A percentile compares a stretch with the other conserved stretches of the same genome.
Evolutionary conservation across 2,113 vertebrate genomes (phyloP).

Genomic region (Podocnemis expansa): DNA sequence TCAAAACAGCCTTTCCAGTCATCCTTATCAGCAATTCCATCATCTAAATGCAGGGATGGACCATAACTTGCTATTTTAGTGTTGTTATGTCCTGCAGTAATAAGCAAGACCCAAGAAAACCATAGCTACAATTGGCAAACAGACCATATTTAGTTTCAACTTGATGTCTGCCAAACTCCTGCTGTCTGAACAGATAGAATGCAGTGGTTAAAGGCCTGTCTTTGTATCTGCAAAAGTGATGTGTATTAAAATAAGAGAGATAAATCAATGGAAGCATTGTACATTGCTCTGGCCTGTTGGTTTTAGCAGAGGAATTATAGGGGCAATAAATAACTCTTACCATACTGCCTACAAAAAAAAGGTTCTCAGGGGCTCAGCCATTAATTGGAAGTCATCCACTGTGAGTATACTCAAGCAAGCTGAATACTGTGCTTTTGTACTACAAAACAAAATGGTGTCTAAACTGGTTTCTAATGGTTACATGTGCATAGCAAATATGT

Average conservation of each 20-base stretch:
- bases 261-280: background rate
- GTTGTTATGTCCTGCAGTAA: background rate
- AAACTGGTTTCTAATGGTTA: constrained; percentile 31
- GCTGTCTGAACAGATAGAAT: background rate
- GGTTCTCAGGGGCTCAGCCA: background rate
- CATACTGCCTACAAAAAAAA: background rate
- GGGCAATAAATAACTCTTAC: background rate
- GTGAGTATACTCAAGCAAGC: background rate
- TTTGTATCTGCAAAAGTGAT: background rate
- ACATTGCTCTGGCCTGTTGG: background rate
- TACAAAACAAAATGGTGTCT: constrained; percentile 25
- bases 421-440: constrained; percentile 2
- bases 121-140: background rate
- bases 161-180: background rate
- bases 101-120: background rate
- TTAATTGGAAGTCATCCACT: constrained; percentile 32
- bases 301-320: background rate
- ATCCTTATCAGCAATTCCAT: background rate
- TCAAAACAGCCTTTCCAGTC: background rate
- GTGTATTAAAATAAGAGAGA: constrained; percentile 1
- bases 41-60: background rate
- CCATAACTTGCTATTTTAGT: background rate
- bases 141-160: background rate
- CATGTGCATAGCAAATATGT: background rate
- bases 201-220: background rate